A percentile compares a stretch with the other conserved stretches of the same genome.
phyloP scores from a whole-genome alignment of 2,797 vertebrate genomes.

The Malurus splendens region DNA sequence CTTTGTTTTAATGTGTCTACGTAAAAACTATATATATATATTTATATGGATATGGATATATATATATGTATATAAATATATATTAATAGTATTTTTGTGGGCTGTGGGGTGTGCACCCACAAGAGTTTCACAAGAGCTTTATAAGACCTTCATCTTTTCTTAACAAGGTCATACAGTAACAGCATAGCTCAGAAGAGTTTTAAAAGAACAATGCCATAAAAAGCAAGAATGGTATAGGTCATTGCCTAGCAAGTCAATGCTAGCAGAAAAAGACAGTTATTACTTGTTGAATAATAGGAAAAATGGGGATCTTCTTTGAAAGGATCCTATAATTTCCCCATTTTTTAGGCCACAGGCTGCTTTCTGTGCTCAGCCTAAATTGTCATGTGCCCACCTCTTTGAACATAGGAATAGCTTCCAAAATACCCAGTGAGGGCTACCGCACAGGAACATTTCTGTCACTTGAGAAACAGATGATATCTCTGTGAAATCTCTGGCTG shows the following conservation, averaged over 20 bases:
- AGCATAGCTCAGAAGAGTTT: not conserved
- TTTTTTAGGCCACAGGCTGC: not conserved
- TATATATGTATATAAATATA: not conserved
- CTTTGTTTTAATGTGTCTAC: not conserved
- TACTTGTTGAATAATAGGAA: not conserved
- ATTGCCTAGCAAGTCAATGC: not conserved
- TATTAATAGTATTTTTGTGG: not conserved
- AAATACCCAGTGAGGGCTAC: not conserved
- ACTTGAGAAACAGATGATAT: not conserved
- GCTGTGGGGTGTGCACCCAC: not conserved
- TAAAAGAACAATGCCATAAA: not conserved
- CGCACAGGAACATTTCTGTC: not conserved
- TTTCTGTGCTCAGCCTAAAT: not conserved
- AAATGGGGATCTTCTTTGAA: not conserved
- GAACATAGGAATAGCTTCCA: not conserved
- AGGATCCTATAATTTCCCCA: not conserved
- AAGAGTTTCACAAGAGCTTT: not conserved
- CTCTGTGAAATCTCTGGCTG: not conserved
- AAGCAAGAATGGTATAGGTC: not conserved
- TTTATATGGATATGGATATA: not conserved
- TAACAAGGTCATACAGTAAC: not conserved
- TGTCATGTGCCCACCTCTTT: not conserved
- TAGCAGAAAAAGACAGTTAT: not conserved
- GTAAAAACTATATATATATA: too few relatives aligned
- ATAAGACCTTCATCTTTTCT: not conserved